Evolutionary conservation across 1,140 invertebrate genomes (phyloP), one percentile per base, ranked within the genome.

Genomic region (Drosophila prosaltans): DNA sequence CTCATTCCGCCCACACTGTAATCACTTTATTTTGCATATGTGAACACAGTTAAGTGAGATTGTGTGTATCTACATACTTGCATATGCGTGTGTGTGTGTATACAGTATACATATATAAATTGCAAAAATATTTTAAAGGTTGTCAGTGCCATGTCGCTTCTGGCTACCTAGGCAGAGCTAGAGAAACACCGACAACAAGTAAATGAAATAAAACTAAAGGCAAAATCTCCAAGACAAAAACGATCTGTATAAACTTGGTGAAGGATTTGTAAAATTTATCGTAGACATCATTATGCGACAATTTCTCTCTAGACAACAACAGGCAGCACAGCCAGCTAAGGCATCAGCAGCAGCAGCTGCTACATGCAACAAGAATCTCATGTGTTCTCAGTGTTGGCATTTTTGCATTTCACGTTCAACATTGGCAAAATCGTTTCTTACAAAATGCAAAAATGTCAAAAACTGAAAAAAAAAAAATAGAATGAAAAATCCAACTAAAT

Each of bases 21-120:
- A 86, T 85, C 82, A 85, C 82, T 85, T 85, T 85, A 85, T 86
- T 85, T 86, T 81, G 82, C 78, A 85, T 85, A 85, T 85, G 82
- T 76, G 82, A 86, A 75, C 74, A 63, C 67, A 75, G 82, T 63
- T 78, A 81, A 85, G 78, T 51, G 45, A 51, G 45, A 51, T 51
- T 51, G 45, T 51, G 24, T 78, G 78, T 81, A 78, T 64, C 69
- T 78, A 65, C 65, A 66, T 78, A 36, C 32, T 48, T 63, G 65
- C 54, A 60, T 68, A 61, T 77, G 39, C 7, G 39, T 32, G 51
- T 26, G 54, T 54, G 65, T 65, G 64, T 78, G 57, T 67, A 55
- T 54, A 45, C 65, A 3, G 21, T 24, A 71, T 70, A 82, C 76
- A 79, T 81, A 82, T 79, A 79, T 81, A 85, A 86, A 85, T 85